Conservation (phyloP, 1,140 invertebrate genomes). For the Wiebesia pumilae region DNA sequence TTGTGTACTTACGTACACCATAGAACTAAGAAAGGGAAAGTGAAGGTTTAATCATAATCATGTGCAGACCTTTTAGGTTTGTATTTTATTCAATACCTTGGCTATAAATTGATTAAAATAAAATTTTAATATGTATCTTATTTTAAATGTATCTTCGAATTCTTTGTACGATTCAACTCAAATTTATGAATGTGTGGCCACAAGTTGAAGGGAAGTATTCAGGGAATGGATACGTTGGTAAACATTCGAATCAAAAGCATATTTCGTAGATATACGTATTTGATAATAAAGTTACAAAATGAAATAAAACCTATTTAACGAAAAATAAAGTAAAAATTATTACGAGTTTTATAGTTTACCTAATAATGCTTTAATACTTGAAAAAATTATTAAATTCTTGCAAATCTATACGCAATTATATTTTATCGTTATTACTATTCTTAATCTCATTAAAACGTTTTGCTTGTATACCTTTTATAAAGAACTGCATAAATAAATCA, state of each 20-base stretch:
- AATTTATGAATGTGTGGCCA: background rate
- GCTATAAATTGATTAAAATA: background rate
- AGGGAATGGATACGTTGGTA: background rate
- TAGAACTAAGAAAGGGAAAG: slow-evolving; percentile 5
- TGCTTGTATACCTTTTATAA: background rate
- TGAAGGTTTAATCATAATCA: background rate
- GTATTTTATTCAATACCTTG: background rate
- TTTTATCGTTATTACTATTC: background rate
- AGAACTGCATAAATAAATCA: background rate
- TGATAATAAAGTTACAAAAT: background rate
- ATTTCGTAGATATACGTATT: background rate
- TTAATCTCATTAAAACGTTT: background rate
- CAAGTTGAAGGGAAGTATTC: background rate
- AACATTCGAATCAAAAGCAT: background rate
- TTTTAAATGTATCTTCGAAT: background rate
- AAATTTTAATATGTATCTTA: slow-evolving; percentile 1
- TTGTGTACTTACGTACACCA: background rate
- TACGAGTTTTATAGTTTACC: background rate
- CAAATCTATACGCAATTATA: background rate
- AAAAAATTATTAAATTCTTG: background rate
- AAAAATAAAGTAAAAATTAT: background rate
- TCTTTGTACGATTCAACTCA: background rate
- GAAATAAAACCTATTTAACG: background rate
- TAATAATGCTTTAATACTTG: background rate
- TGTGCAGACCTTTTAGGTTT: background rate